Conservation (phyloP, 2,888 invertebrate species). For the Tetanocera ferruginea region DNA sequence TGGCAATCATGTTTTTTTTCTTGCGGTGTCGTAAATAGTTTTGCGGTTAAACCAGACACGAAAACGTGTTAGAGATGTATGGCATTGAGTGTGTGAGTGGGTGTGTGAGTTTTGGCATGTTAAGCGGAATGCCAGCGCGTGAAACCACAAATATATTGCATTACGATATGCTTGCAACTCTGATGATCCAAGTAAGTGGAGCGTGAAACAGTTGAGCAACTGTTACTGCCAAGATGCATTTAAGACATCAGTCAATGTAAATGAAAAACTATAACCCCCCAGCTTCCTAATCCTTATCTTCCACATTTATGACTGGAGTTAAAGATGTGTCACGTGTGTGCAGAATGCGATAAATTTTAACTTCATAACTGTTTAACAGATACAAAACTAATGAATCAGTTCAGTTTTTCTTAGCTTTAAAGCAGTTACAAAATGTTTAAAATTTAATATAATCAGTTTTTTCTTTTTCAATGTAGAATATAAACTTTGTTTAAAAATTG, state of each 20-base stretch:
- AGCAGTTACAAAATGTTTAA: too few species aligned
- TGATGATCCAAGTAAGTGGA: neutral
- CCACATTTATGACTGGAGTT: too few species aligned
- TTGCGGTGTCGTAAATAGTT: conserved; percentile 20
- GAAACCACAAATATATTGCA: neutral
- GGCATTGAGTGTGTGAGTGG: neutral
- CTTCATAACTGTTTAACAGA: too few species aligned
- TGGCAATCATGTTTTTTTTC: neutral
- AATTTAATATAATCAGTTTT: too few species aligned
- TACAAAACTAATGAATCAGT: too few species aligned
- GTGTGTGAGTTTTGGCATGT: neutral
- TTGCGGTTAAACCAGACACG: conserved; percentile 12
- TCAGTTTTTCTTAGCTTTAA: too few species aligned
- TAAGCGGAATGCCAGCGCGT: neutral
- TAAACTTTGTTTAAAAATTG: too few species aligned
- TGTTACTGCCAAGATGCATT: neutral
- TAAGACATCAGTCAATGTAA: neutral
- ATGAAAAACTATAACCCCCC: neutral
- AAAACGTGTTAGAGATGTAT: neutral
- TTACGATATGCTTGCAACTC: neutral
- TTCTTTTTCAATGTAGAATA: too few species aligned
- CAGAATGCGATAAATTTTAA: too few species aligned
- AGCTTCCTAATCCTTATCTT: too few species aligned
- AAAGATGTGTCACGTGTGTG: too few species aligned
- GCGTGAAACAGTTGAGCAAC: neutral